Evolutionary conservation across 2,797 vertebrate species (phyloP).

Genomic region (Syngnathus rostellatus): DNA sequence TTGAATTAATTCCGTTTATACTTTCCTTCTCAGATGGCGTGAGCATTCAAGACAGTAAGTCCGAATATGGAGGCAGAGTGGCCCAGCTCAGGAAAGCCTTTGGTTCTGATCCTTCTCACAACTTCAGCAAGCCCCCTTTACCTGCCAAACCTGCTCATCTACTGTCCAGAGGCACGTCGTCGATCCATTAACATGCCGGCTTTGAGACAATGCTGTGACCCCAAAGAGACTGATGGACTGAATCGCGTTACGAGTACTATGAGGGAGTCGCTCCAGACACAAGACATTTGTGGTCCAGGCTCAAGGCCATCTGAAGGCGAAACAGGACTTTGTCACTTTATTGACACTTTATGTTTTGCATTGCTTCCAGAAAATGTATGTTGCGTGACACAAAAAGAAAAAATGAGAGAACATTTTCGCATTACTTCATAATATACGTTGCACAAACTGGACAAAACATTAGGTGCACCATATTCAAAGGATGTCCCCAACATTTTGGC

Average conservation of each 20-base stretch:
- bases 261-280: background rate
- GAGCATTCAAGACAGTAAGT: conserved; percentile 13
- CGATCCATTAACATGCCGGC: conserved; percentile 20
- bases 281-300: background rate
- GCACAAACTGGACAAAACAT: background rate
- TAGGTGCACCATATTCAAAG: too few species aligned
- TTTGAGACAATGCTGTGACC: conserved; percentile 11
- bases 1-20: background rate
- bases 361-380: background rate
- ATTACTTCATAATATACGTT: background rate
- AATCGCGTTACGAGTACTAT: background rate
- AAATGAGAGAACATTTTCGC: too few species aligned
- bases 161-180: conserved; percentile 22
- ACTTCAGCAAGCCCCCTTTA: conserved; percentile 52
- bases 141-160: conserved; percentile 65
- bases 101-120: conserved; percentile 13
- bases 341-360: too few species aligned
- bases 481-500: too few species aligned
- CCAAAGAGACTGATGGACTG: conserved; percentile 8
- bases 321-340: background rate
- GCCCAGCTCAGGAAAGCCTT: conserved; percentile 63
- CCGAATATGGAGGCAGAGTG: conserved; percentile 40
- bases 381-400: background rate
- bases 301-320: background rate
- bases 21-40: conserved; percentile 27